Base-by-base conservation (phyloP, 2,113 vertebrate genomes). In the Ptychochromis oligacanthus region DNA sequence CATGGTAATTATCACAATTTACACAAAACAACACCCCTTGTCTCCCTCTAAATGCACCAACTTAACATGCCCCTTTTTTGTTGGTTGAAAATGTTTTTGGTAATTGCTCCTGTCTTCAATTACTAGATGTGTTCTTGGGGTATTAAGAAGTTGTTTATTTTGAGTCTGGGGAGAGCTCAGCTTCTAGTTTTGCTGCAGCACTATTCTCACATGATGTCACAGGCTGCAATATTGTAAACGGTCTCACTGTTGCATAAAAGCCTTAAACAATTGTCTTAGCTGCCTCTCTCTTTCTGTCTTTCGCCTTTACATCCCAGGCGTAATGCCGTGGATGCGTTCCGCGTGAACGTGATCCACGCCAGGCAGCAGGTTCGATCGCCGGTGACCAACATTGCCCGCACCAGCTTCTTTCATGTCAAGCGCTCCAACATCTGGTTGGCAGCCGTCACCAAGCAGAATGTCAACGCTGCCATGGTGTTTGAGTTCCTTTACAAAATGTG, bases 401-500 rank as follows among this genome's bases (percentile, higher is more conserved):
- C 98, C 31, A 99, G 98, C 82, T 99, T 99, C 95, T 99, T 99
- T 95, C 98, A 99, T 3, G 98, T 99, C 89, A 99, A 99, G 87
- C 97, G 98, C 83, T 99, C 98, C 94, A 99, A 99, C 96, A 99
- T 99, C 95, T 99, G 98, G 98, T 95, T 99, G 95, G 98, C 98
- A 55, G 98, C 97, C 0, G 98, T 99, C 96, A 99, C 98, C 95
- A 99, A 99, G 96, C 98, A 99, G 93, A 99, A 99, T 95, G 98
- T 99, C 96, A 99, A 99, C 0, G 98, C 98, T 5, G 98, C 98
- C 93, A 99, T 99, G 98, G 98, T 99, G 49, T 99, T 99, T 0
- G 98, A 99, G 95, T 99, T 99, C 91, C 98, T 99, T 12, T 99
- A 99, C 94, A 99, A 99, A 96, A 99, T 99, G 98, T 99, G 98